Percentiles rank a stretch among this genome's conserved stretches.
Evolutionary conservation across 2,113 vertebrate genomes (phyloP).

Genomic region (Neomonachus schauinslandi): DNA sequence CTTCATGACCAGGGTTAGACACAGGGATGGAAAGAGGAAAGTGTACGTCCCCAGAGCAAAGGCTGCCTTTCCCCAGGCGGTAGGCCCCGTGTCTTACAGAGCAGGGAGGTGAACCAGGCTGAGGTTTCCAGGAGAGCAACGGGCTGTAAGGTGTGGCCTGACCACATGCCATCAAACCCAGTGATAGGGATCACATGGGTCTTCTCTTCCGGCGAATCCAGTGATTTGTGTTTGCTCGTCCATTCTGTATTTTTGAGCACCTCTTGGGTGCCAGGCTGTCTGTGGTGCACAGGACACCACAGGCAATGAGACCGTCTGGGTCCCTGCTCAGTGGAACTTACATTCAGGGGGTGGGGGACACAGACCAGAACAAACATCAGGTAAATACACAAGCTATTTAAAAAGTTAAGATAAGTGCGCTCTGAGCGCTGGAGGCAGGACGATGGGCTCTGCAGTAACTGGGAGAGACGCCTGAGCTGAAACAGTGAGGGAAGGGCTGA

Average conservation of each 20-base stretch:
- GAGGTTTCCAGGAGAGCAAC: neutral
- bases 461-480: neutral
- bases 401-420: neutral
- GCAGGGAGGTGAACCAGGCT: neutral
- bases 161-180: neutral
- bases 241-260: too few species aligned
- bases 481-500: neutral
- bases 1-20: neutral
- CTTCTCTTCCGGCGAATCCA: neutral
- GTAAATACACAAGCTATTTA: neutral
- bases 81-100: neutral
- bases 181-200: too few species aligned
- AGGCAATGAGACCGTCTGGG: neutral
- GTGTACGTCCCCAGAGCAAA: neutral
- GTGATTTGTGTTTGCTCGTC: neutral
- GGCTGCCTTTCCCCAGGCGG: neutral
- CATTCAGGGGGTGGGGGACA: neutral
- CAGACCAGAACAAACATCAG: neutral
- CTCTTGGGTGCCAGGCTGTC: neutral
- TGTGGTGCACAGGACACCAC: neutral
- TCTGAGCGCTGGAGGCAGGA: neutral
- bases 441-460: too few species aligned
- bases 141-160: neutral
- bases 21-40: neutral
- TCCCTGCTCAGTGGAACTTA: neutral